Percentiles rank a stretch among this genome's conserved stretches.
Conservation (phyloP, 1,140 invertebrate species). For the Bicyclus anynana region DNA sequence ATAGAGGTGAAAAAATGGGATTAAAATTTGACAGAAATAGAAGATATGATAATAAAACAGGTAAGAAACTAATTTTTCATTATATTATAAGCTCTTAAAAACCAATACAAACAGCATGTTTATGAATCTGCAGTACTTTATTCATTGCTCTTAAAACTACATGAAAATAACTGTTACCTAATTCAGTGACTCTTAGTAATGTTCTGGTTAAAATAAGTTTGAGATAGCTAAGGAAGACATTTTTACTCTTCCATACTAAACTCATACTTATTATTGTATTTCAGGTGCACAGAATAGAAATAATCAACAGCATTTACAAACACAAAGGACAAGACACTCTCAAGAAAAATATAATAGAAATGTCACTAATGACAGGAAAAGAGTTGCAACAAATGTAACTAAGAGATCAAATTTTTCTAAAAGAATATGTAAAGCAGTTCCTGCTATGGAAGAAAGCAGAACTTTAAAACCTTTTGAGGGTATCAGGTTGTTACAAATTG, state of each 20-base stretch:
- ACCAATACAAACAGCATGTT: no score
- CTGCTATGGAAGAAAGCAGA: slow-evolving; percentile 26
- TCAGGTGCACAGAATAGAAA: not conserved
- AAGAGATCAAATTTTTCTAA: slow-evolving; percentile 15
- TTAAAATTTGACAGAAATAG: slow-evolving; percentile 51
- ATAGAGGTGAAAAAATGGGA: slow-evolving; percentile 83
- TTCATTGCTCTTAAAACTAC: no score
- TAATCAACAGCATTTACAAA: not conserved
- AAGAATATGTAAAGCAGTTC: slow-evolving; percentile 31
- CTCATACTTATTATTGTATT: not conserved
- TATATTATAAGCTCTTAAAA: not conserved
- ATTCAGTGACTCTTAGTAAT: no score
- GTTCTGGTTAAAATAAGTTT: no score
- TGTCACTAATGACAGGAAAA: slow-evolving; percentile 13
- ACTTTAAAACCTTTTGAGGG: slow-evolving; percentile 55
- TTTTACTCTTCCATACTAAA: not conserved
- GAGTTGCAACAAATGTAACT: not conserved
- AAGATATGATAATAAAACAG: slow-evolving; percentile 27
- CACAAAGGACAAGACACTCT: not conserved
- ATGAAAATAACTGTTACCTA: no score
- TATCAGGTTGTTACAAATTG: slow-evolving; percentile 40
- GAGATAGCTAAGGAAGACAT: no score
- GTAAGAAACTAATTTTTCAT: slow-evolving; percentile 9
- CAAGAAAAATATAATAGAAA: not conserved
- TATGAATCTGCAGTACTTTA: no score